Conservation (phyloP, 2,113 vertebrate species). For the Saguinus imperator region DNA sequence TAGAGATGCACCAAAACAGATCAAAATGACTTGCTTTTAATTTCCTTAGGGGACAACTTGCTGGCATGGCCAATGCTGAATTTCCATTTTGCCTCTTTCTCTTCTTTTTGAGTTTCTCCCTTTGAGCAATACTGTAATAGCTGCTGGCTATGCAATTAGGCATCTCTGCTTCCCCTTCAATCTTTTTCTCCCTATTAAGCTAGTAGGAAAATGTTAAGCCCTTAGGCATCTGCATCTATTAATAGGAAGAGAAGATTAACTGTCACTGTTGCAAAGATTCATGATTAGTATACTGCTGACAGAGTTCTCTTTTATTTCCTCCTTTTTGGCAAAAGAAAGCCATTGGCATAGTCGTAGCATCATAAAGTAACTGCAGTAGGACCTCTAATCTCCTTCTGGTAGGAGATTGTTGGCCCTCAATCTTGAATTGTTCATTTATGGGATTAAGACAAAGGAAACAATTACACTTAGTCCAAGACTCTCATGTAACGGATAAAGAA, state of each 20-base stretch:
- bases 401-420: background rate
- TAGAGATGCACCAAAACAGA: constrained; percentile 52
- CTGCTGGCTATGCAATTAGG: constrained; percentile 67
- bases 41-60: constrained; percentile 56
- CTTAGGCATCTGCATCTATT: constrained; percentile 76
- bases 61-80: constrained; percentile 30
- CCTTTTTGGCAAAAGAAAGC: constrained; percentile 60
- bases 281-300: constrained; percentile 58
- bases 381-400: constrained; percentile 19
- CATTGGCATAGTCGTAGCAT: background rate
- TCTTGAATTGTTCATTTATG: background rate
- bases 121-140: constrained; percentile 52
- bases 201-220: constrained; percentile 74
- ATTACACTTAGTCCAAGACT: background rate
- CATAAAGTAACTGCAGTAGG: background rate
- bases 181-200: constrained; percentile 70
- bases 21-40: constrained; percentile 59
- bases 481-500: background rate
- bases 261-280: constrained; percentile 67
- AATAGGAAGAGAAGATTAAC: constrained; percentile 73
- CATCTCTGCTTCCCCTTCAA: constrained; percentile 53
- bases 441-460: constrained; percentile 1
- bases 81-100: constrained; percentile 34
- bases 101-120: constrained; percentile 36
- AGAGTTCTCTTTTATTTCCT: constrained; percentile 52